Conservation (phyloP, 2,888 invertebrate genomes). For the Lysandra bellargus region DNA sequence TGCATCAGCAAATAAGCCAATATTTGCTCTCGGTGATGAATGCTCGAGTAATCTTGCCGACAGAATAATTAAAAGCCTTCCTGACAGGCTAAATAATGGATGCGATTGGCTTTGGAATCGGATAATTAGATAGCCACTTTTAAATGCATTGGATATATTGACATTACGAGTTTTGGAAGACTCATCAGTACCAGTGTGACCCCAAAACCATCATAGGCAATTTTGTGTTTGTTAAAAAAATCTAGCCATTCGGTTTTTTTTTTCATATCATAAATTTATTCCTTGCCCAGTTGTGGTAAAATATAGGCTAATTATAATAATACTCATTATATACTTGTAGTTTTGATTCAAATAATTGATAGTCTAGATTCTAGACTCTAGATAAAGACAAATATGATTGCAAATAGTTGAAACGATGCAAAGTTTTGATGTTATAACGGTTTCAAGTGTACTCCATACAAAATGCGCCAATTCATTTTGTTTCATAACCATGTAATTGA, state of each 20-base stretch:
- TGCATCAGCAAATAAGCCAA: constrained; percentile 20
- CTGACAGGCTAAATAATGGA: constrained; percentile 14
- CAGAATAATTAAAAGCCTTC: constrained; percentile 23
- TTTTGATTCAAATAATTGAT: no score
- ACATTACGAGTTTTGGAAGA: background rate
- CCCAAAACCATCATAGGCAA: no score
- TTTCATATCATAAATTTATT: no score
- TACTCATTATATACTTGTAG: no score
- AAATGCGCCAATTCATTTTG: constrained; percentile 1
- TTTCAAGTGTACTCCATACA: background rate
- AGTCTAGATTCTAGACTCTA: no score
- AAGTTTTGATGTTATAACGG: background rate
- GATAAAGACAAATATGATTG: background rate
- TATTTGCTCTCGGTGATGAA: constrained; percentile 21
- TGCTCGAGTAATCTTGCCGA: constrained; percentile 21
- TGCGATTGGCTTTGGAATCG: constrained; percentile 11
- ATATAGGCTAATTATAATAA: background rate
- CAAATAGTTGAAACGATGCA: background rate
- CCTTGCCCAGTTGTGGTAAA: background rate
- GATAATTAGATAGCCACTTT: background rate
- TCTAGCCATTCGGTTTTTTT: no score
- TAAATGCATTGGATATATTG: background rate
- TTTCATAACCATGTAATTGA: constrained; percentile 18
- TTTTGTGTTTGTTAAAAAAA: no score
- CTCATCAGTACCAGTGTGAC: no score